A percentile compares a stretch with the other conserved stretches of the same genome.
These are phyloP conservation scores for Drymonia ruficornis DNA, from an alignment of 2,888 invertebrate species.

Conservation along the genomic window DNA sequence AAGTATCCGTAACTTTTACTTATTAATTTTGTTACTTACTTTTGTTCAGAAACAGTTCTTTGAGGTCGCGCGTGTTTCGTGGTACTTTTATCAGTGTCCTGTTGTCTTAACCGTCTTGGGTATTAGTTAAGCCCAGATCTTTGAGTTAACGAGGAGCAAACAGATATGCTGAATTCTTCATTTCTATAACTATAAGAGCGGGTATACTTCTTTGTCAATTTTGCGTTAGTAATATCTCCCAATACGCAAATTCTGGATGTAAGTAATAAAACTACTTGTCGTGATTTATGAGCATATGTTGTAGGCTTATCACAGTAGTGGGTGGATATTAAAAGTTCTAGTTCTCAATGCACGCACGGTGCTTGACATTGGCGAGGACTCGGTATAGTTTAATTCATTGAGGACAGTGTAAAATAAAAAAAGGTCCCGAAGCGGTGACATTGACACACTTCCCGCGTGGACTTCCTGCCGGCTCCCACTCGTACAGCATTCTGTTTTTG, in stretches of 20 bases:
- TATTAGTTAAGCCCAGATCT: no score
- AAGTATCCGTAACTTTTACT: not conserved
- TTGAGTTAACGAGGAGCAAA: no score
- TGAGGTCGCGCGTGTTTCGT: not conserved
- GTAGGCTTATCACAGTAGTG: no score
- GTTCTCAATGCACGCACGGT: constrained; percentile 9
- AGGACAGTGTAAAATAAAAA: constrained; percentile 53
- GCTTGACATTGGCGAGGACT: constrained; percentile 32
- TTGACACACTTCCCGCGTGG: constrained; percentile 73
- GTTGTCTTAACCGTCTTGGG: no score
- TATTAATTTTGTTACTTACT: not conserved
- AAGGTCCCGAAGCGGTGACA: constrained; percentile 66
- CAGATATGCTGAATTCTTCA: no score
- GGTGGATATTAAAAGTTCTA: constrained; percentile 11
- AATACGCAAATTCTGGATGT: no score
- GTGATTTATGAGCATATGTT: no score
- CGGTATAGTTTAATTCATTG: constrained; percentile 40
- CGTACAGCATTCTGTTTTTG: constrained; percentile 48
- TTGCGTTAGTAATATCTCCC: no score
- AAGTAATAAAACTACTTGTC: no score
- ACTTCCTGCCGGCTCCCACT: constrained; percentile 59
- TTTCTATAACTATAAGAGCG: no score
- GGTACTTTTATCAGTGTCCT: no score
- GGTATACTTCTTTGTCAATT: no score
- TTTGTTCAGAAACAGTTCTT: not conserved